These are phyloP conservation scores for Seladonia tumulorum DNA, from an alignment of 2,888 invertebrate genomes.

Conservation along the genomic window DNA sequence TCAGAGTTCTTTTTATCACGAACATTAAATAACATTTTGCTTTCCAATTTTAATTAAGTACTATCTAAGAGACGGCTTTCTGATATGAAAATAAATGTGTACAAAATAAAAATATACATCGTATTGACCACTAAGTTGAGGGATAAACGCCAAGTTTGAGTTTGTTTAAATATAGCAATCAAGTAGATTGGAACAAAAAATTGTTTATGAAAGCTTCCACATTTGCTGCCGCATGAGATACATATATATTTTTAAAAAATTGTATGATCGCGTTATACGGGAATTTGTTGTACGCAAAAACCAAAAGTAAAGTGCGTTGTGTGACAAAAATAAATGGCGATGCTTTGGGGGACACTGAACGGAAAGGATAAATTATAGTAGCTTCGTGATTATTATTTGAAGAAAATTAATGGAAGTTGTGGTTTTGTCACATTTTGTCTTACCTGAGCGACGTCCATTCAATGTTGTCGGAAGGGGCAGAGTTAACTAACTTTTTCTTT, in stretches of 20 bases:
- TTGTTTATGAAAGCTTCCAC: too few relatives aligned
- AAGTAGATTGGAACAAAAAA: too few relatives aligned
- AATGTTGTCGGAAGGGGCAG: constrained; percentile 32
- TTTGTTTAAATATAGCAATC: not conserved
- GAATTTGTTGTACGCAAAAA: not conserved
- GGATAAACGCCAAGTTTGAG: not conserved
- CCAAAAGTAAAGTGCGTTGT: not conserved
- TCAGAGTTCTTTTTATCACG: not conserved
- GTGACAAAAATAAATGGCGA: not conserved
- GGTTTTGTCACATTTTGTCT: not conserved
- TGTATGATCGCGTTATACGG: too few relatives aligned
- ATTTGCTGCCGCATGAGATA: too few relatives aligned
- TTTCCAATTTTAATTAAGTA: not conserved
- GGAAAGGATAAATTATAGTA: not conserved
- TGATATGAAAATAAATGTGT: not conserved
- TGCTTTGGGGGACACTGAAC: too few relatives aligned
- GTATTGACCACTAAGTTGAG: too few relatives aligned
- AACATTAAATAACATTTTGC: not conserved
- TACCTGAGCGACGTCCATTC: constrained; percentile 13
- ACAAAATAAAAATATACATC: not conserved
- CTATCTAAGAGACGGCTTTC: not conserved
- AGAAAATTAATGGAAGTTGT: not conserved
- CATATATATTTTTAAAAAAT: too few relatives aligned
- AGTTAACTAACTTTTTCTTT: constrained; percentile 49
- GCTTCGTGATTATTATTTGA: not conserved